Evolutionary conservation across 2,113 vertebrate genomes (phyloP).

Genomic region (Vicugna pacos): DNA sequence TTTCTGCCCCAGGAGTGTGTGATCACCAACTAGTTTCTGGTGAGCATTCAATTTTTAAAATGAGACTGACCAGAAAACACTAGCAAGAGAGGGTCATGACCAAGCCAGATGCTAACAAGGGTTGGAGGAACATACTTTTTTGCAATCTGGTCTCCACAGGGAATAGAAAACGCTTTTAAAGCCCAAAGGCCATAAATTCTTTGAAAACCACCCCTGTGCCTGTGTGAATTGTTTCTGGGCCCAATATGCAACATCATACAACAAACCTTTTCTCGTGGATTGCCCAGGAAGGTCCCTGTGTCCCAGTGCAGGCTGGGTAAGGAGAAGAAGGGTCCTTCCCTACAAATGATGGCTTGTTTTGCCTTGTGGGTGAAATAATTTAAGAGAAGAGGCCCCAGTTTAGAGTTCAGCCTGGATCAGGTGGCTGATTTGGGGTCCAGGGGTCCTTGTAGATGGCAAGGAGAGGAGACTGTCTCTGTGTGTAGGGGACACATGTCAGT

Average conservation of each 20-base stretch:
- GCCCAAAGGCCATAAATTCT: neutral
- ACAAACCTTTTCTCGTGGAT: neutral
- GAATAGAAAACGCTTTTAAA: slow-evolving; percentile 51
- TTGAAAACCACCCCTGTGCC: neutral
- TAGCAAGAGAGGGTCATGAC: neutral
- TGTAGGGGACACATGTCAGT: fast-evolving
- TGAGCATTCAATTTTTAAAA: slow-evolving; percentile 16
- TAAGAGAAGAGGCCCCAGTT: neutral
- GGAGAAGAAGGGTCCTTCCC: neutral
- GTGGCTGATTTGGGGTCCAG: neutral
- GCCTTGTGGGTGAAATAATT: neutral
- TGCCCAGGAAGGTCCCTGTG: neutral
- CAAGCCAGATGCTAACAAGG: neutral
- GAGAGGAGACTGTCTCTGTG: neutral
- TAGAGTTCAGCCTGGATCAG: neutral
- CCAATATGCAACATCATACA: neutral
- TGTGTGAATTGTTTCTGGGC: neutral
- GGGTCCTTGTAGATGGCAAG: neutral
- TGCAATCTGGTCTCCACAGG: neutral
- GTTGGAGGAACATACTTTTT: neutral
- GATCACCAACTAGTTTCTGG: neutral
- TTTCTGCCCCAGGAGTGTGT: neutral
- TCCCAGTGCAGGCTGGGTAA: neutral
- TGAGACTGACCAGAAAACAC: neutral
- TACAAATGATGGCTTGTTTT: neutral